Conservation (phyloP, 1,140 invertebrate genomes). For the Aplysia californica region DNA sequence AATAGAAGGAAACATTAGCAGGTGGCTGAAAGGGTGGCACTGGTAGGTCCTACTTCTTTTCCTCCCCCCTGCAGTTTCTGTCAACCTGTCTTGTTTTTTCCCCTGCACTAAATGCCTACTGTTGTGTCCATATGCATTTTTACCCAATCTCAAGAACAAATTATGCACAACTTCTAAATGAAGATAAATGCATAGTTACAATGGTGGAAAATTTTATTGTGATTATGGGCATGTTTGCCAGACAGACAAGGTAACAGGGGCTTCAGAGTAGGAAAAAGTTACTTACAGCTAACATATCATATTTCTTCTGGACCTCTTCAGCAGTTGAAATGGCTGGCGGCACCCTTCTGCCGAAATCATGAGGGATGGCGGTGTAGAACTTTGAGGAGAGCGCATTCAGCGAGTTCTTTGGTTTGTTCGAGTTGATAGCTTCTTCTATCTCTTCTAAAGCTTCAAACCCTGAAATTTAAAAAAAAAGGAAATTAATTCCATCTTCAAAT, state of each 20-base stretch:
- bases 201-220: no score
- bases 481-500: no score
- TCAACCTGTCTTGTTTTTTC: background rate
- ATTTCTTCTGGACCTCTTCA: conserved; percentile 65
- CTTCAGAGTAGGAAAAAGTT: background rate
- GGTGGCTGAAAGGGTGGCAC: background rate
- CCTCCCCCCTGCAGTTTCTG: background rate
- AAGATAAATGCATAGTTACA: no score
- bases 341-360: conserved; percentile 67
- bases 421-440: conserved; percentile 62
- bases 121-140: background rate
- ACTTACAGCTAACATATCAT: conserved; percentile 69
- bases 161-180: background rate
- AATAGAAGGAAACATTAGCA: background rate
- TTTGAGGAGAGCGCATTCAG: conserved; percentile 59
- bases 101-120: background rate
- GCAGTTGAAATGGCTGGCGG: conserved; percentile 62
- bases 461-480: background rate
- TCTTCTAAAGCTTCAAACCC: conserved; percentile 69
- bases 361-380: conserved; percentile 70
- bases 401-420: conserved; percentile 32
- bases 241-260: background rate
- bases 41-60: background rate
- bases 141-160: background rate
- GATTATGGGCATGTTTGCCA: no score